Evolutionary conservation across 2,113 vertebrate genomes (phyloP).

Genomic region (Erinaceus europaeus): DNA sequence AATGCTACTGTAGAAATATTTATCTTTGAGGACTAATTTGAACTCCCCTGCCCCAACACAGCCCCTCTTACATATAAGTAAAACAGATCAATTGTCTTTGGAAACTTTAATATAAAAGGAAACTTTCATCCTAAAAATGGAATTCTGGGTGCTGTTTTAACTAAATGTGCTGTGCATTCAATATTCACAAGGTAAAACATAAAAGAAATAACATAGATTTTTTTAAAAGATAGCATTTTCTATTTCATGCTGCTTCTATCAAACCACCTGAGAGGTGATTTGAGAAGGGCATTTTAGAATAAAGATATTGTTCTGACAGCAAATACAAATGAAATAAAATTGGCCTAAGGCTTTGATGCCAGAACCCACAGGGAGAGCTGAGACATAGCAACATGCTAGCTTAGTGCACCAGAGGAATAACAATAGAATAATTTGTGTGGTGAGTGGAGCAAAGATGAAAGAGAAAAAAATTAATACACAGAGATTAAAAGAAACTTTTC

Average conservation of each 20-base stretch:
- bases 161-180: slow-evolving; percentile 26
- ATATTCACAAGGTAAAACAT: slow-evolving; percentile 66
- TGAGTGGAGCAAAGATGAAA: slow-evolving; percentile 81
- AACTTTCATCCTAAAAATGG: slow-evolving; percentile 60
- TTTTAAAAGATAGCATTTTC: slow-evolving; percentile 59
- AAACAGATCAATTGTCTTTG: slow-evolving; percentile 32
- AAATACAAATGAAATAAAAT: slow-evolving; percentile 87
- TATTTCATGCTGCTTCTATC: slow-evolving; percentile 74
- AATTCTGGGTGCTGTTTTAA: slow-evolving; percentile 63
- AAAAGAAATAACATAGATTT: slow-evolving; percentile 71
- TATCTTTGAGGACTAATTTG: slow-evolving; percentile 55
- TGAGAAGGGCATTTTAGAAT: slow-evolving; percentile 82
- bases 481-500: slow-evolving; percentile 74
- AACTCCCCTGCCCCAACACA: background rate
- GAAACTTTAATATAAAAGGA: slow-evolving; percentile 62
- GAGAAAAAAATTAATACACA: slow-evolving; percentile 8
- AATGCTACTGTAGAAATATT: slow-evolving; percentile 60
- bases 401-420: slow-evolving; percentile 78
- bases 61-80: background rate
- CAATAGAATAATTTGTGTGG: slow-evolving; percentile 76
- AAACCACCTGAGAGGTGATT: slow-evolving; percentile 83
- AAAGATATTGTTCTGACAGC: slow-evolving; percentile 86
- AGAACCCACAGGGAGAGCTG: slow-evolving; percentile 79
- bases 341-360: slow-evolving; percentile 84
- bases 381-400: slow-evolving; percentile 75